A percentile compares a stretch with the other conserved stretches of the same genome.
Conservation (phyloP, 2,113 vertebrate species). For the Furnarius figulus region DNA sequence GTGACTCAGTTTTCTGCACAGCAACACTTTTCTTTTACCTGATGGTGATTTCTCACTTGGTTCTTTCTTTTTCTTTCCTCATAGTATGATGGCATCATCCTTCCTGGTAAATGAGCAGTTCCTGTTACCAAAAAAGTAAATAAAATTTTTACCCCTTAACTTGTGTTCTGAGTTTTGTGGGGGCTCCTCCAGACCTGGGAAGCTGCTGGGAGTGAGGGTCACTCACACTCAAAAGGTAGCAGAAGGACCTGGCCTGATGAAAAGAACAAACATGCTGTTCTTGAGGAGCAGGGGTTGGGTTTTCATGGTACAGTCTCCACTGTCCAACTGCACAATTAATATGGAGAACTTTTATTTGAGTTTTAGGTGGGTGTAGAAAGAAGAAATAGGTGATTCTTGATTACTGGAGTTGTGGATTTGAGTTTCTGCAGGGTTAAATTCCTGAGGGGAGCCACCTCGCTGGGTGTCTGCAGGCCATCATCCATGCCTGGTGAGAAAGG, state of each 20-base stretch:
- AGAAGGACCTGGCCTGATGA: not conserved
- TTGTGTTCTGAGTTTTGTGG: slow-evolving; percentile 50
- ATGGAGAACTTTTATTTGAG: too few relatives aligned
- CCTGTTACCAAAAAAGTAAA: slow-evolving; percentile 74
- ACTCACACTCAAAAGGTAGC: not conserved
- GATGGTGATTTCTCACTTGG: not conserved
- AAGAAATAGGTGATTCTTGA: too few relatives aligned
- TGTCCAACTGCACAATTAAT: not conserved
- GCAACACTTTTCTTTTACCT: not conserved
- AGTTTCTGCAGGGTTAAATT: too few relatives aligned
- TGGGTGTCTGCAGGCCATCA: too few relatives aligned
- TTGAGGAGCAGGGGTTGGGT: not conserved
- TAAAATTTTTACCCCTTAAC: slow-evolving; percentile 62
- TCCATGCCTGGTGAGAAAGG: too few relatives aligned
- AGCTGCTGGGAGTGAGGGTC: not conserved
- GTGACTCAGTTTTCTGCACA: not conserved
- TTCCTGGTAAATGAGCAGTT: slow-evolving; percentile 92
- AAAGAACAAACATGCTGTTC: not conserved
- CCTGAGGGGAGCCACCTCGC: too few relatives aligned
- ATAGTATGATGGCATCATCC: slow-evolving; percentile 98
- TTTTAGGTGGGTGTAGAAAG: too few relatives aligned
- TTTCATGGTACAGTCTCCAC: not conserved
- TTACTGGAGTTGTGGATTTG: too few relatives aligned
- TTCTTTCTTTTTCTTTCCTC: slow-evolving; percentile 18
- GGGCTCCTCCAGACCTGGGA: not conserved